These are phyloP conservation scores for Ifrita kowaldi DNA, from an alignment of 2,113 vertebrate species.

Conservation along the genomic window DNA sequence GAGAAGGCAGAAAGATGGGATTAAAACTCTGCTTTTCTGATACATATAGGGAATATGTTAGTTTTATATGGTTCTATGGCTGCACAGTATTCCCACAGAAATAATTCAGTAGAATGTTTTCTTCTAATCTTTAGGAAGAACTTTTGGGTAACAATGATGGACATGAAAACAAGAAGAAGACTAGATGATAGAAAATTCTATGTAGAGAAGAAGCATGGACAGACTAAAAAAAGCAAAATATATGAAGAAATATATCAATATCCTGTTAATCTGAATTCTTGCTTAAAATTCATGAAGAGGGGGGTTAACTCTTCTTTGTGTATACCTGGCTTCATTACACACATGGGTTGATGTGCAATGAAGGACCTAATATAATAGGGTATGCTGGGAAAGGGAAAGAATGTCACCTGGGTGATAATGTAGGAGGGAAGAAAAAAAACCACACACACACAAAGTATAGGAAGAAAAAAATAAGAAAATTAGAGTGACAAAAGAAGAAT, in stretches of 20 bases:
- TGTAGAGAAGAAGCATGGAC: not conserved
- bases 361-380: not conserved
- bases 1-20: not conserved
- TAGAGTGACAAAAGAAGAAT: not conserved
- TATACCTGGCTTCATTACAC: not conserved
- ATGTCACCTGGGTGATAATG: not conserved
- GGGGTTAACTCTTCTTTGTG: not conserved
- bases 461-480: not conserved
- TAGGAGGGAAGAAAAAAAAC: not conserved
- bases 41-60: not conserved
- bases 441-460: accelerated
- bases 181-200: not conserved
- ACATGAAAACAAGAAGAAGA: not conserved
- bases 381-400: not conserved
- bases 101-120: not conserved
- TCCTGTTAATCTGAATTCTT: not conserved
- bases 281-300: not conserved
- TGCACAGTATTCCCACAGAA: not conserved
- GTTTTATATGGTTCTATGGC: not conserved
- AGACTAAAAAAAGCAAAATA: not conserved
- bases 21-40: not conserved
- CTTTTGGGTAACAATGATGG: not conserved
- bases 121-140: not conserved
- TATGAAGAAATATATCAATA: not conserved
- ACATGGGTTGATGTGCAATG: not conserved